Evolutionary conservation across 2,888 invertebrate species (phyloP), one percentile per base, ranked within the genome.

Genomic region (Catonia carolina): DNA sequence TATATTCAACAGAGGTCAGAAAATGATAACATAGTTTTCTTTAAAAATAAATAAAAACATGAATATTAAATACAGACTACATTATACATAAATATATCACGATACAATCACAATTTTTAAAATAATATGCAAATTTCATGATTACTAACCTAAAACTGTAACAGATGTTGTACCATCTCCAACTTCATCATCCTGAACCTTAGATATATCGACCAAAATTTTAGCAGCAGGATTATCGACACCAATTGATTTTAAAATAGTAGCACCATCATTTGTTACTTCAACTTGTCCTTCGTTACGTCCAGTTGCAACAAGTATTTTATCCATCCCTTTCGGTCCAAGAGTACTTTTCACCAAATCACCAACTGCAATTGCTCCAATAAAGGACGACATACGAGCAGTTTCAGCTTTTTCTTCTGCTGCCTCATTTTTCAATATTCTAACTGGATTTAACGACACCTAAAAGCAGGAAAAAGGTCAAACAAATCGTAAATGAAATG

Each of bases 151-250:
- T 62, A 86, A 75, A 39, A 96, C 98, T 53, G 97, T 94, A 0
- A 99, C 99, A 1, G 98, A 98, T 37, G 99, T 99, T n/a, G 99
- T 99, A 12, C 99, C 99, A 81, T 99, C 99, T 42, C 99, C 99
- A 58, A 99, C 98, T 80, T 99, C 99, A 71, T 95, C 95, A 76
- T 99, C 99, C 72, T 99, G 99, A 2, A 95, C 95, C 74, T 91
- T 89, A 12, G 98, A 91, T 84, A 99, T 97, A 66, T 99, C 95
- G n/a, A 99, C 96, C 50, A 99, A 78, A 68, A 99, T 92, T 76
- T 99, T 99, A 1, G 98, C 98, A 27, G 99, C 98, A 18, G 99
- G 97, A 74, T 99, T 99, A 71, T 99, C 98, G 15, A 99, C 91
- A 54, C 98, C 98, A 56, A 99, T 83, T 0, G 92, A 84, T 72